Evolutionary conservation across 2,113 vertebrate species (phyloP), one percentile per base, ranked within the genome.

Genomic region (Phaethornis superciliosus): DNA sequence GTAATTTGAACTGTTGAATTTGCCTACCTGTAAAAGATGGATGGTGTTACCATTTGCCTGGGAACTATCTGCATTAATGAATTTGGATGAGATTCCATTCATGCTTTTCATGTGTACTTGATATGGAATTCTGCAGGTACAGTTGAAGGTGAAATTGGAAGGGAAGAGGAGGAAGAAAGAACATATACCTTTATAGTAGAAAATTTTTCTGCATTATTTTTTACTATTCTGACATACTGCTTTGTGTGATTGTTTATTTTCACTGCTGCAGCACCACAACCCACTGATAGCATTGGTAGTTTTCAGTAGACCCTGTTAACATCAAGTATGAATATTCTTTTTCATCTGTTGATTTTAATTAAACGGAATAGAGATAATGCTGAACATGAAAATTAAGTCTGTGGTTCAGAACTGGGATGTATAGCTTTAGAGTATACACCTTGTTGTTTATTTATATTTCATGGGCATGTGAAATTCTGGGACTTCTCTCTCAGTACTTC

Each of bases 21-120:
- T 95, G 67, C 85, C 71, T 95, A 69, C 54, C 79, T 95, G 23
- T 92, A 78, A 92, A 95, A 96, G 88, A 96, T 94, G 90, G 79
- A 89, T 93, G 56, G 63, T 89, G 51, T 64, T 96, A 46, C 58
- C 67, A 51, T 94, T 96, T 93, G 95, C 75, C 83, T 86, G 93
- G 95, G 74, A 82, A 89, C 35, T n/a, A 92, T 76, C 65, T 93
- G 96, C 42, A 85, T 95, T 94, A 93, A 96, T 94, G 96, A 82
- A 93, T 97, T 93, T 88, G 56, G 20, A 74, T 84, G 70, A 88
- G 49, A 88, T 85, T 96, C 64, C 83, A 93, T 94, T 87, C 89
- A 62, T 35, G 85, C 94, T 87, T 91, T 92, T 94, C 76, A 92
- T 88, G 71, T 81, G 8, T 82, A 70, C 81, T 94, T 76, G 81